A percentile compares a stretch with the other conserved stretches of the same genome.
Evolutionary conservation across 2,797 vertebrate species (phyloP).

Genomic region (Carduelis carduelis): DNA sequence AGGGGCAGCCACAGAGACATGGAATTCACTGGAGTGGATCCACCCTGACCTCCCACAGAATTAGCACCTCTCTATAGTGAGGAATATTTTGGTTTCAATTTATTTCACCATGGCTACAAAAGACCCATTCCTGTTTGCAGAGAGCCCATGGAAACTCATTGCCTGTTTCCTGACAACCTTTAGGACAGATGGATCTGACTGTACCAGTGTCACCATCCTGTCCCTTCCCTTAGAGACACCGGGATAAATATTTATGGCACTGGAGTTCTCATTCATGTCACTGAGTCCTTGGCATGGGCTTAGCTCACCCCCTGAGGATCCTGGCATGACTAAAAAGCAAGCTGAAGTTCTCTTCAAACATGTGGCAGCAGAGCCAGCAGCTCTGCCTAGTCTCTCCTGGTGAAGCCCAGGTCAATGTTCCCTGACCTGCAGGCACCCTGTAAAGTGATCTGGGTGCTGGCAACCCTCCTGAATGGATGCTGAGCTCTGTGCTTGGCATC

Average conservation of each 20-base stretch:
- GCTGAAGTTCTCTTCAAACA: not conserved
- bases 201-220: not conserved
- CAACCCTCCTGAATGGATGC: not conserved
- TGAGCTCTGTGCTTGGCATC: not conserved
- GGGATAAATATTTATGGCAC: conserved; percentile 41
- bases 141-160: not conserved
- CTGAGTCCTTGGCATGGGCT: not conserved
- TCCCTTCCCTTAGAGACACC: conserved; percentile 3
- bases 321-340: not conserved
- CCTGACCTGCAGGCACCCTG: not conserved
- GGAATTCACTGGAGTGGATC: conserved; percentile 7
- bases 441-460: not conserved
- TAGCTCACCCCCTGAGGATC: not conserved
- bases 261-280: not conserved
- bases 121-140: not conserved
- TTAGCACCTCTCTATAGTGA: not conserved
- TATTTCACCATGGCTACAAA: conserved; percentile 48
- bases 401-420: not conserved
- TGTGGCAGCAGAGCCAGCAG: not conserved
- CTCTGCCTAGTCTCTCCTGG: not conserved
- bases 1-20: not conserved
- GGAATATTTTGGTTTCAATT: conserved; percentile 17
- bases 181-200: not conserved
- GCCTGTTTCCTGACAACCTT: conserved; percentile 11
- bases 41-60: conserved; percentile 4